Evolutionary conservation across 2,113 vertebrate species (phyloP), one percentile per base, ranked within the genome.

Genomic region (Donacobius atricapilla): DNA sequence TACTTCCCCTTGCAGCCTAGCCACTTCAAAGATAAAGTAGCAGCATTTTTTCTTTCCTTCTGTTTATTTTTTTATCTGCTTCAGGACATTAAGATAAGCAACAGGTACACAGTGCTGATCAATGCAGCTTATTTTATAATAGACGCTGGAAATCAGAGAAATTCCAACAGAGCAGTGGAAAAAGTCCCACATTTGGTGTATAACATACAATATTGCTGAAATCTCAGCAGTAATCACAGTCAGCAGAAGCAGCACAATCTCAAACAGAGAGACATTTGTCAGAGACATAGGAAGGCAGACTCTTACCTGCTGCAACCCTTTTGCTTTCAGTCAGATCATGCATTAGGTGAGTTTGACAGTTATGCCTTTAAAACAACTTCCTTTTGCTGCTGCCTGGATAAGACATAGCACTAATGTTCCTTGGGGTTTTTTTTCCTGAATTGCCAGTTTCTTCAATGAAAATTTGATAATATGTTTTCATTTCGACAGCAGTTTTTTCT

Each of bases 1-100:
- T 81, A 87, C 95, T 97, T 97, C 94, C 96, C 95, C 77, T 91
- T 96, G 79, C 75, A 96, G 81, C 93, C 79, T 71, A 60, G 71
- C 35, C 82, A 90, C 87, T 94, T 96, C 87, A 96, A 94, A 97
- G 97, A 94, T 85, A 91, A 80, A 96, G 48, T 82, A 95, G 68
- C 31, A 87, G 78, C 48, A 93, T 45, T 84, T 94, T 89, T 80
- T 45, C 25, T 82, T 66, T 19, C 3, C 0, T 28, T 58, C 68
- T 85, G 9, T 48, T 85, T 60, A 31, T 42, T 70, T 39, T 31
- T 58, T 44, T 57, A n/a, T 83, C 25, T 35, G 66, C n/a, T 93
- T 92, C 53, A 76, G 28, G 66, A 60, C 17, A 27, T 23, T 72
- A 77, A 83, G n/a, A 68, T 75, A 75, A 63, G 27, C 65, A 84